These are phyloP conservation scores for Anhinga rufa DNA, from an alignment of 2,113 vertebrate species.

Conservation along the genomic window DNA sequence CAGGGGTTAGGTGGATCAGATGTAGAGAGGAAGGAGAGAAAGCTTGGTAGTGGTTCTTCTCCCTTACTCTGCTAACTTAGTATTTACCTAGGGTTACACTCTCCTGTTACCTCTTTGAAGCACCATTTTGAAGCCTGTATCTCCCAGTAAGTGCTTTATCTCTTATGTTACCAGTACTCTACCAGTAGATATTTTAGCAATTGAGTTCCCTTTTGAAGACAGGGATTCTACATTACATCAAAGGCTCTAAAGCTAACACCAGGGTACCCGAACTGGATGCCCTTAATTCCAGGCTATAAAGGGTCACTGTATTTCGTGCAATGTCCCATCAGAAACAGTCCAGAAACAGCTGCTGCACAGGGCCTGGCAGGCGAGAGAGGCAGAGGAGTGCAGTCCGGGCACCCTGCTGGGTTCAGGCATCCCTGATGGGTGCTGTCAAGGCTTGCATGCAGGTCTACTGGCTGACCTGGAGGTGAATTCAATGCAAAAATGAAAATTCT, in stretches of 20 bases:
- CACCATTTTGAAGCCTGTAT: neutral
- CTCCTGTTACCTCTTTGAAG: neutral
- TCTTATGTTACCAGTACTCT: neutral
- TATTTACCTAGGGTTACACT: neutral
- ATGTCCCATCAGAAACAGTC: neutral
- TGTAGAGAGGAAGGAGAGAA: neutral
- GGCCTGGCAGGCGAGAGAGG: neutral
- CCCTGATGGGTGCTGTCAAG: neutral
- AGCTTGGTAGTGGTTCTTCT: neutral
- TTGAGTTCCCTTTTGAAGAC: neutral
- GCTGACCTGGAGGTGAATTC: neutral
- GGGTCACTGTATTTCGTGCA: neutral
- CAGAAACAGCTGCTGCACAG: neutral
- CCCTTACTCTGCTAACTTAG: neutral
- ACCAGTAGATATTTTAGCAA: neutral
- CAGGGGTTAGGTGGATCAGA: neutral
- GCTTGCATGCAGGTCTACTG: neutral
- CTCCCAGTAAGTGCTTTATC: neutral
- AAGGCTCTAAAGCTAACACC: neutral
- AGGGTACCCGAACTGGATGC: neutral
- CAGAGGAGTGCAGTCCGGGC: neutral
- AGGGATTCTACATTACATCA: neutral
- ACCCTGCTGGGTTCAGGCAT: neutral
- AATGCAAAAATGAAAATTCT: neutral
- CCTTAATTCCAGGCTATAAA: neutral